Base-by-base conservation (phyloP, 2,888 invertebrate genomes). In the Cartodere bifasciata region DNA sequence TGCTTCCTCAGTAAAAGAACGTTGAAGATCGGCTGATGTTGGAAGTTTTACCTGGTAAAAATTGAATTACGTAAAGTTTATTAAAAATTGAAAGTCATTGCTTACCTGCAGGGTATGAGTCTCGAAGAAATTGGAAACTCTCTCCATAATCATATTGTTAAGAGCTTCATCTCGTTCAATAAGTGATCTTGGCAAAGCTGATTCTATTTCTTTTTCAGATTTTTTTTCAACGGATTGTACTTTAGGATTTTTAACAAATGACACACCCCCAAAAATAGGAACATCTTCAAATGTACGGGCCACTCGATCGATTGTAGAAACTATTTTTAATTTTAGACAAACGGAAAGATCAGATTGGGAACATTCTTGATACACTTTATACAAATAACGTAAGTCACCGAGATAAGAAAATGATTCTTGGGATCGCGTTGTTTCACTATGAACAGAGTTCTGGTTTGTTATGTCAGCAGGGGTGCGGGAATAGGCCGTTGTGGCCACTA, bases 301-400 rank as follows among this genome's bases (percentile, higher is more conserved):
- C 26, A 76, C 71, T 48, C 81, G 73, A 46, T 82, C 83, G 57
- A 86, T 62, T 2, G 80, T 76, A 13, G 79, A 71, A n/a, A 84
- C 67, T 29, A 86, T 58, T 53, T 85, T 85, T 36, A 83, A 60
- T 56, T 86, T 86, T 29, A 87, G 63, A 45, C 86, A 87, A 36
- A 79, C 72, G 3, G 75, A 65, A 16, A 80, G 55, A 41, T 77
- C 78, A 37, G 68, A 63, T 30, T 72, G 70, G 36, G 77, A 68
- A 63, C 86, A 86, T 48, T 85, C 83, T 56, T 78, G 80, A 60
- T 85, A 86, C 40, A 82, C 71, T 53, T 81, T 80, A 50, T 80
- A 83, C 41, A 81, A 71, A 48, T 75, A 69, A 45, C 75, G 71
- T 4, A 84, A 59, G 47, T 83, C 83, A 40, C 74, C 72, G 40